Evolutionary conservation across 2,888 invertebrate species (phyloP), one percentile per base, ranked within the genome.

Genomic region (Heliothis peltigera): DNA sequence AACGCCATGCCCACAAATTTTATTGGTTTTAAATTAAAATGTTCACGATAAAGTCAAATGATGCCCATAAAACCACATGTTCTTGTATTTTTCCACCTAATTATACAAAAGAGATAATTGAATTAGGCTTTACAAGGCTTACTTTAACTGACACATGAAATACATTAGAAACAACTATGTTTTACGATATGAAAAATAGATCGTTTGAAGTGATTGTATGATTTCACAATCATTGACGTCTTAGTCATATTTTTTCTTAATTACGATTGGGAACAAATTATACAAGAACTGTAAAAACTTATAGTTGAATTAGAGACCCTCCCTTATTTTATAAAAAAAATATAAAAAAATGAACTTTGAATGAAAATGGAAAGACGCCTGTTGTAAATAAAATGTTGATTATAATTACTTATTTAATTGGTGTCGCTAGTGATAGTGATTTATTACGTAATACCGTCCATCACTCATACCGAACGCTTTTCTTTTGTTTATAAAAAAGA

Each of bases 401-500:
- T 25, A 8, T 52, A 68, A 68, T 57, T 53, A 68, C 19, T 75
- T 21, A 57, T 57, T 75, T 62, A 48, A 70, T 42, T 71, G 19
- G 44, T 48, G 25, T 62, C 32, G 52, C 62, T 25, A 77, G 28
- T 7, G 46, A 49, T 51, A 15, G 51, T 65, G 25, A 58, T 64
- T 70, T 67, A 69, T 80, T 73, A 61, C 70, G 22, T 81, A 73
- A 81, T 48, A 44, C 51, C 18, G n/a, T 53, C 53, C 53, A 53
- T 67, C 54, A n/a, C 25, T 65, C 46, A 44, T 44, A 42, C 42
- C 22, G 28, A 51, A 39, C 63, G 59, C 22, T 76, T 76, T 81
- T 80, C 79, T 67, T 76, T 78, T 78, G 74, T 73, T 70, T 68
- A 59, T 70, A 68, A 78, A 80, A 68, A 70, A 71, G 70, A 71